Evolutionary conservation across 2,888 invertebrate genomes (phyloP), one percentile per base, ranked within the genome.

Genomic region (Nematopogon swammerdamellus): DNA sequence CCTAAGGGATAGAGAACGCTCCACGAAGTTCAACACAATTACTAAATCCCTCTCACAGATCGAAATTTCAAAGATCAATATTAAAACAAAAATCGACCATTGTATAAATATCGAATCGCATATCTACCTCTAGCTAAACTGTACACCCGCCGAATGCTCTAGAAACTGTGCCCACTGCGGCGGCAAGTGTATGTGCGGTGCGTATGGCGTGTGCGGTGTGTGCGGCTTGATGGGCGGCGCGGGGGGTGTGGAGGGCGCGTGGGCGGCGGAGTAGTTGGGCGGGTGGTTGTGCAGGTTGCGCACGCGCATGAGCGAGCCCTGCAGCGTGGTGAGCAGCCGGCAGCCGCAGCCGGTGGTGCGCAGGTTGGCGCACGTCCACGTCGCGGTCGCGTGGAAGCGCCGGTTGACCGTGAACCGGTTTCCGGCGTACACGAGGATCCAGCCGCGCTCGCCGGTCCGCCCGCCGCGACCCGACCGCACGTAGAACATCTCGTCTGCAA

Each of bases 401-500:
- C 50, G 45, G 48, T 50, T 50, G 42, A 48, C 44, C 42, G 20
- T 42, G 47, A 50, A 50, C 42, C 44, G 19, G 47, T 50, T 50
- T 11, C 48, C 48, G 14, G 16, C 45, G 42, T 42, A 17, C 45
- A 50, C 48, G 45, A 50, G 30, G 17, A 50, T 18, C 50, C 48
- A 45, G 45, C 50, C 48, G 45, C 47, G 48, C 8, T 8, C 36
- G 36, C 36, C 36, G 19, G 3, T 11, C 11, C 18, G 18, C 17
- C 43, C 46, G n/a, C 29, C 36, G 43, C 49, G 48, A 17, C 25
- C 25, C 25, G 51, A 51, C 20, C 42, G 48, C 19, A 18, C 18
- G 30, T 20, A 51, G 44, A 49, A 46, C 20, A 36, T 19, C 10
- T 51, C n/a, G n/a, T n/a, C 51, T 51, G 51, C 19, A 51, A 51